phyloP scores from a whole-genome alignment of 2,113 vertebrate species.

The Lagopus muta region DNA sequence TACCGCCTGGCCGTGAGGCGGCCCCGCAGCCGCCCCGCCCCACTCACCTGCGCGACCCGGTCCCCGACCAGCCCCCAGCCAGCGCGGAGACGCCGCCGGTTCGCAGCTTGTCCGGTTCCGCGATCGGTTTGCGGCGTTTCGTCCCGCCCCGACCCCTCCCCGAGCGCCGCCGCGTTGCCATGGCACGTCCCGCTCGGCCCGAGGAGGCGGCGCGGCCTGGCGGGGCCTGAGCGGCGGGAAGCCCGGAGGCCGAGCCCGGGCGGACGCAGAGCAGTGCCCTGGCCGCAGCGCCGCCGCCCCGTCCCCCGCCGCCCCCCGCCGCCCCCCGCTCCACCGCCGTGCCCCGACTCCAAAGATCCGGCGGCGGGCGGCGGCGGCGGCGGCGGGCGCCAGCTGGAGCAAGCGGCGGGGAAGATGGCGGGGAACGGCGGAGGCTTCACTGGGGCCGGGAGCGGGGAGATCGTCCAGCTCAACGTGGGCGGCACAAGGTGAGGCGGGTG shows the following conservation, averaged over 20 bases:
- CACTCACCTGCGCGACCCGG: too few relatives aligned
- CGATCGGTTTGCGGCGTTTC: too few relatives aligned
- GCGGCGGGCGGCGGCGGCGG: not conserved
- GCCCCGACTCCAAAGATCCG: not conserved
- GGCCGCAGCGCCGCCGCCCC: not conserved
- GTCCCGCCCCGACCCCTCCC: too few relatives aligned
- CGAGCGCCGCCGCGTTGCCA: slow-evolving; percentile 10
- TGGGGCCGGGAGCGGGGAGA: slow-evolving; percentile 87
- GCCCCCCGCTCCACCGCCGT: not conserved
- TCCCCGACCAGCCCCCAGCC: not conserved
- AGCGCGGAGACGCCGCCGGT: too few relatives aligned
- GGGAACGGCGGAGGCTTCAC: slow-evolving; percentile 79
- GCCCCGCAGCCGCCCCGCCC: not conserved
- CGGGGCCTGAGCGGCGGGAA: not conserved
- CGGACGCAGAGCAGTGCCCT: not conserved
- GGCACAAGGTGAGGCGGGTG: slow-evolving; percentile 85
- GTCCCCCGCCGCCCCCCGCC: not conserved
- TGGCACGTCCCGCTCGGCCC: not conserved
- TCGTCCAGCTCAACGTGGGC: slow-evolving; percentile 95
- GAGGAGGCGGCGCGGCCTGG: not conserved
- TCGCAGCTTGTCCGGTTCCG: too few relatives aligned
- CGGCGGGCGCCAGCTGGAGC: not conserved
- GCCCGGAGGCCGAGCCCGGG: not conserved
- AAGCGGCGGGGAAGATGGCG: slow-evolving; percentile 81
- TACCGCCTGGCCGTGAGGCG: too few relatives aligned